These are phyloP conservation scores for Drosophila greeni DNA, from an alignment of 2,888 invertebrate genomes.

Conservation along the genomic window DNA sequence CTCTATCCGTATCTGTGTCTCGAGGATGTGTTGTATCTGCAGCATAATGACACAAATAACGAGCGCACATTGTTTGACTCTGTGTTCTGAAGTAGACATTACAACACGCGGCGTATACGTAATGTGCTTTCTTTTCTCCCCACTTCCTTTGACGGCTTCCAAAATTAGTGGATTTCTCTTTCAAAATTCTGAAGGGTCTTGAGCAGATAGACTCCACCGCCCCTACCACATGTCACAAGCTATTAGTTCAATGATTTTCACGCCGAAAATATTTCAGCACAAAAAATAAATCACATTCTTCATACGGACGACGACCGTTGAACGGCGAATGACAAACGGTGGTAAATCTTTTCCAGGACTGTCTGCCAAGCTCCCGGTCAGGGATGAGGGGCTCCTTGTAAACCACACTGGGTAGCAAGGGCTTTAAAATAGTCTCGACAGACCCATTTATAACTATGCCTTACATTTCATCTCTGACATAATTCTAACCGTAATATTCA, in stretches of 20 bases:
- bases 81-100: slow-evolving; percentile 57
- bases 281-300: slow-evolving; percentile 61
- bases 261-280: slow-evolving; percentile 52
- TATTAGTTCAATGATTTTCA: slow-evolving; percentile 76
- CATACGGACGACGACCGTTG: slow-evolving; percentile 15
- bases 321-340: slow-evolving; percentile 8
- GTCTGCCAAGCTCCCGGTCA: slow-evolving; percentile 21
- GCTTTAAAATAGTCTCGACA: not conserved
- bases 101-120: slow-evolving; percentile 71
- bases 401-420: not conserved
- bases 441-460: not conserved
- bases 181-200: slow-evolving; percentile 51
- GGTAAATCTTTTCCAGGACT: slow-evolving; percentile 25
- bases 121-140: slow-evolving; percentile 44
- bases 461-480: too few species aligned
- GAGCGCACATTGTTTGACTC: slow-evolving; percentile 68
- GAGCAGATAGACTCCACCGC: slow-evolving; percentile 19
- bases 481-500: not conserved
- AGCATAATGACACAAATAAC: slow-evolving; percentile 74
- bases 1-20: slow-evolving; percentile 27
- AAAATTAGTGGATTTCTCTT: slow-evolving; percentile 70
- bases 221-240: slow-evolving; percentile 60
- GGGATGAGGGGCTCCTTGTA: not conserved
- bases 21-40: slow-evolving; percentile 53
- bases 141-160: slow-evolving; percentile 39